Evolutionary conservation across 2,888 invertebrate genomes (phyloP).

Genomic region (Tipula confusa): DNA sequence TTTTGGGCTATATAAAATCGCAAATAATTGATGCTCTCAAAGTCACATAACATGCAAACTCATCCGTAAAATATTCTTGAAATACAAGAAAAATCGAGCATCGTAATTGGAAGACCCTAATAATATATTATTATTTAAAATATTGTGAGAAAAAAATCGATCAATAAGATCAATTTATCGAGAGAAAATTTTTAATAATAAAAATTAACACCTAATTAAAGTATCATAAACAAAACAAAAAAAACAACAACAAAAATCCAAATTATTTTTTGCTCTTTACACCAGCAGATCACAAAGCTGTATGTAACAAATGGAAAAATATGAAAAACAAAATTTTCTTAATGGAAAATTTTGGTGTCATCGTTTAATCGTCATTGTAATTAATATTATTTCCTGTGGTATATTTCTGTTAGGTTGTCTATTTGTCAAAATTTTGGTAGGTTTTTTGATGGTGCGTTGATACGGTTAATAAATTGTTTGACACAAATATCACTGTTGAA

Average conservation of each 20-base stretch:
- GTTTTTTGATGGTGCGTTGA: neutral
- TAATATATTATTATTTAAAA: no score
- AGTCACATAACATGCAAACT: no score
- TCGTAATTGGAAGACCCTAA: no score
- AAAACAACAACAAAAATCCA: no score
- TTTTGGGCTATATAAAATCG: no score
- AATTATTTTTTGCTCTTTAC: neutral
- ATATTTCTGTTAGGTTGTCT: neutral
- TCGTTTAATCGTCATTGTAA: constrained; percentile 12
- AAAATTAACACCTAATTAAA: neutral
- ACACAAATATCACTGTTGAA: neutral
- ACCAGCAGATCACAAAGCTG: neutral
- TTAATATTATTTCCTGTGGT: neutral
- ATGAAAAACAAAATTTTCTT: neutral
- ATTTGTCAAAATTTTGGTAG: neutral
- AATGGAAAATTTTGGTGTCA: neutral
- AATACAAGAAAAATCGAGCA: no score
- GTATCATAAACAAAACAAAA: neutral
- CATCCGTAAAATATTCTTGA: no score
- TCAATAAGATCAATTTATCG: neutral
- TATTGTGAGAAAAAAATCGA: neutral
- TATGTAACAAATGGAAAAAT: neutral
- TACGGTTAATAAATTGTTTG: neutral
- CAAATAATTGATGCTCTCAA: no score
- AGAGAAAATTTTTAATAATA: neutral